These are phyloP conservation scores for Gambelia wislizenii DNA, from an alignment of 2,797 vertebrate genomes.

Conservation along the genomic window DNA sequence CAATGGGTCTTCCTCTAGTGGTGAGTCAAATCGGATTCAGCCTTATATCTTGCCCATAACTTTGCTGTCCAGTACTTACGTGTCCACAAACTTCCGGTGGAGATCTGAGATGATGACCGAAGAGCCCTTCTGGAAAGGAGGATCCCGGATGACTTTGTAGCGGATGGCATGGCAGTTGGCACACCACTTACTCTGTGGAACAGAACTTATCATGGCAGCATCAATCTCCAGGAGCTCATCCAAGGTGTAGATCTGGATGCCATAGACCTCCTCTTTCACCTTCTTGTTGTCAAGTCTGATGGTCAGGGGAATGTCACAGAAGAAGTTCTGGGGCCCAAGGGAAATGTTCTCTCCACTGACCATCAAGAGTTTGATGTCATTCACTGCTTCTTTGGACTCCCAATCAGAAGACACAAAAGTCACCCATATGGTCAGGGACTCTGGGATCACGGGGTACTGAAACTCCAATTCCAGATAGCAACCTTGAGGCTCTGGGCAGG, in stretches of 20 bases:
- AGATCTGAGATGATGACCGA: conserved; percentile 85
- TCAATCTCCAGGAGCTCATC: conserved; percentile 97
- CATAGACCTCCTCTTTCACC: conserved; percentile 87
- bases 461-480: conserved; percentile 98
- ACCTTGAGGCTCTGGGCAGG: conserved; percentile 91
- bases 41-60: not conserved
- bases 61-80: conserved; percentile 82
- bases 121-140: conserved; percentile 83
- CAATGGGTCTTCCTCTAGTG: no score
- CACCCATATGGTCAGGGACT: conserved; percentile 95
- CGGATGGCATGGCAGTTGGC: conserved; percentile 85
- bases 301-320: conserved; percentile 94
- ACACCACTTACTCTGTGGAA: conserved; percentile 84
- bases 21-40: not conserved
- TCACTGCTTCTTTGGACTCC: conserved; percentile 90
- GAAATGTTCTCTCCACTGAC: conserved; percentile 90
- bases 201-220: conserved; percentile 92
- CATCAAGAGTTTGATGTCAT: conserved; percentile 92
- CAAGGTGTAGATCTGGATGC: conserved; percentile 96
- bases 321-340: conserved; percentile 92
- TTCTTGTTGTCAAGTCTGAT: conserved; percentile 86
- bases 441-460: conserved; percentile 86
- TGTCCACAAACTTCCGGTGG: conserved; percentile 88
- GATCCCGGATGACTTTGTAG: conserved; percentile 90
- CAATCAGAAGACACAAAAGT: conserved; percentile 93